Evolutionary conservation across 2,797 vertebrate species (phyloP).

Genomic region (Amniataba percoides): DNA sequence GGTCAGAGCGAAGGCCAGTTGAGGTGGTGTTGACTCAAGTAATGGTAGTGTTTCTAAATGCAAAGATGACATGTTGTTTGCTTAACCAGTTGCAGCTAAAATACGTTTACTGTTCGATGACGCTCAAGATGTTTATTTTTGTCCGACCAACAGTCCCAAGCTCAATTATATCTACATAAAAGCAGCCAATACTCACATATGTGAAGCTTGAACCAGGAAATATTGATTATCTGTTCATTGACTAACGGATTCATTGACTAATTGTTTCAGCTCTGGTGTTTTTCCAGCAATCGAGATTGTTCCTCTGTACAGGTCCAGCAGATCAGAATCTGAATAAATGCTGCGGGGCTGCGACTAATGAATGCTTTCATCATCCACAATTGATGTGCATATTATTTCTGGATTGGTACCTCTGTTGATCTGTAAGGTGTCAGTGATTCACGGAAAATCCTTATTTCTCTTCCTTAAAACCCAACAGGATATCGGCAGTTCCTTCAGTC

Average conservation of each 20-base stretch:
- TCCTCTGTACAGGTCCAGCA: neutral
- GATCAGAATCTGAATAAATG: neutral
- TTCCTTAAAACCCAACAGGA: neutral
- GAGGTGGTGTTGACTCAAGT: constrained; percentile 9
- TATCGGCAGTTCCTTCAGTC: neutral
- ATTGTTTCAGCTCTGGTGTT: neutral
- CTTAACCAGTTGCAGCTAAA: constrained; percentile 10
- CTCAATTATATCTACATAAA: neutral
- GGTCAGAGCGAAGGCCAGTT: constrained; percentile 48
- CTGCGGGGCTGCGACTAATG: neutral
- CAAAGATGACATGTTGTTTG: constrained; percentile 28
- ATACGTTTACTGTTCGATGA: no score
- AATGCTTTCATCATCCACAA: neutral
- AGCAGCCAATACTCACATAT: neutral
- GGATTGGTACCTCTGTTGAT: neutral
- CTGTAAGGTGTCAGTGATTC: neutral
- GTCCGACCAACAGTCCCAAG: neutral
- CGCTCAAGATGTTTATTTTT: neutral
- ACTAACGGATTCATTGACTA: neutral
- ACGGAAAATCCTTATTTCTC: neutral
- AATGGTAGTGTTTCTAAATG: constrained; percentile 29
- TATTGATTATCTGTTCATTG: neutral
- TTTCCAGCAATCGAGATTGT: neutral
- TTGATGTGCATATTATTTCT: neutral
- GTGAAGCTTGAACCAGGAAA: neutral